These are phyloP conservation scores for Phyllostomus hastatus DNA, from an alignment of 2,113 vertebrate genomes.

Conservation along the genomic window DNA sequence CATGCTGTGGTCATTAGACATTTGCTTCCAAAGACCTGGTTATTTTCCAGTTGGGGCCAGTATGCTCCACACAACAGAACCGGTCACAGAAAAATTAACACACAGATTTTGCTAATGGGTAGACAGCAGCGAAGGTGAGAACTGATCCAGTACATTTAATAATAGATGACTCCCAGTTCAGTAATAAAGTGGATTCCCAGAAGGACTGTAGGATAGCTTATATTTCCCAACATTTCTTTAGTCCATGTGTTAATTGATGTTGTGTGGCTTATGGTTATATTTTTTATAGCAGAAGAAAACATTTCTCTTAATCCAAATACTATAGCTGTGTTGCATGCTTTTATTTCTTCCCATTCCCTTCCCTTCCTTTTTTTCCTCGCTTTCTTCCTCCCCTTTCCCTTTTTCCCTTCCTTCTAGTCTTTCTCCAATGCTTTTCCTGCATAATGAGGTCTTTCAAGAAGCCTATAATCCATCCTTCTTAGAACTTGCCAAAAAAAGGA, in stretches of 20 bases:
- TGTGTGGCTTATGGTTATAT: background rate
- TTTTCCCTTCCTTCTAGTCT: background rate
- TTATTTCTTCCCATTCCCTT: background rate
- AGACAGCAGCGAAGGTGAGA: background rate
- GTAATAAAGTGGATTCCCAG: background rate
- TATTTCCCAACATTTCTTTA: background rate
- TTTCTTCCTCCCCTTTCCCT: background rate
- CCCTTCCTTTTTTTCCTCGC: too few species aligned
- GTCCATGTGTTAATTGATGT: background rate
- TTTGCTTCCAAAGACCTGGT: background rate
- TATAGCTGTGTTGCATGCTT: background rate
- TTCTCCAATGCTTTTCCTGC: background rate
- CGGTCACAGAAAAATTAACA: background rate
- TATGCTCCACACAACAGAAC: background rate
- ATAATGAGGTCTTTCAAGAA: background rate
- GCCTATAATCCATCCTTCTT: background rate
- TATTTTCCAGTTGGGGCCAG: background rate
- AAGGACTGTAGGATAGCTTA: background rate
- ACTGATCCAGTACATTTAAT: background rate
- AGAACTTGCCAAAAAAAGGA: background rate
- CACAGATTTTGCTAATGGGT: background rate
- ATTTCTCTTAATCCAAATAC: background rate
- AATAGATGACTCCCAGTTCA: background rate
- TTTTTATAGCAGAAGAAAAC: slow-evolving; percentile 6
- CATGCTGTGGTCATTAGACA: background rate